A percentile compares a stretch with the other conserved stretches of the same genome.
Evolutionary conservation across 2,113 vertebrate species (phyloP).

Genomic region (Loxodonta africana): DNA sequence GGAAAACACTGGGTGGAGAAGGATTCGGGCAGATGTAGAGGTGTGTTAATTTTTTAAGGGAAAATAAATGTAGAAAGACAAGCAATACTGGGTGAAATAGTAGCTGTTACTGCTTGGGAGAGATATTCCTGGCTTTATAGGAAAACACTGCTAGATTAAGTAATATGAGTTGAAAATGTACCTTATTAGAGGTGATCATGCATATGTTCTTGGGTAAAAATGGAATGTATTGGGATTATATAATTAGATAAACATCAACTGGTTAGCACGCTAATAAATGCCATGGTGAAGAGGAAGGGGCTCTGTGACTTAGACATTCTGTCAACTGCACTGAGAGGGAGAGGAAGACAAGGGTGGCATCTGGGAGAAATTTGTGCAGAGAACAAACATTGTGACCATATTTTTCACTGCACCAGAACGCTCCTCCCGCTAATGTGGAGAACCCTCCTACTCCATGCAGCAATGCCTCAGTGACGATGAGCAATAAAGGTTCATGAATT

Average conservation of each 20-base stretch:
- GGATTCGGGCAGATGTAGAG: neutral
- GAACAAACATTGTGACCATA: neutral
- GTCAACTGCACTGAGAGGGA: rapidly evolving
- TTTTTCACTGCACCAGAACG: neutral
- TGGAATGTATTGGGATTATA: neutral
- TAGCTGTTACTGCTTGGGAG: neutral
- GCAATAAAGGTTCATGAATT: constrained; percentile 60
- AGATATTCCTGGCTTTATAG: neutral
- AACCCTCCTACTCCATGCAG: neutral
- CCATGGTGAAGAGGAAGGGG: neutral
- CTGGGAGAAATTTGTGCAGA: neutral
- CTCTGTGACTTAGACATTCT: neutral
- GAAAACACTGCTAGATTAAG: neutral
- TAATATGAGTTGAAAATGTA: neutral
- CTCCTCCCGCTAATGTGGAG: neutral
- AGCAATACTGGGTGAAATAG: neutral
- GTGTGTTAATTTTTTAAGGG: neutral
- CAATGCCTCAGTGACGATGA: neutral
- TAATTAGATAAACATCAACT: neutral
- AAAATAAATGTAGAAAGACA: neutral
- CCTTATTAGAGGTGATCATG: neutral
- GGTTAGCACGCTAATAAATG: neutral
- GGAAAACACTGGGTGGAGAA: neutral
- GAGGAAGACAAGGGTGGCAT: neutral
- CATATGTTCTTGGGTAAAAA: neutral